A percentile compares a stretch with the other conserved stretches of the same genome.
These are phyloP conservation scores for Phenganax subtilis DNA, from an alignment of 92 coral and sea anemone species.

Conservation along the genomic window DNA sequence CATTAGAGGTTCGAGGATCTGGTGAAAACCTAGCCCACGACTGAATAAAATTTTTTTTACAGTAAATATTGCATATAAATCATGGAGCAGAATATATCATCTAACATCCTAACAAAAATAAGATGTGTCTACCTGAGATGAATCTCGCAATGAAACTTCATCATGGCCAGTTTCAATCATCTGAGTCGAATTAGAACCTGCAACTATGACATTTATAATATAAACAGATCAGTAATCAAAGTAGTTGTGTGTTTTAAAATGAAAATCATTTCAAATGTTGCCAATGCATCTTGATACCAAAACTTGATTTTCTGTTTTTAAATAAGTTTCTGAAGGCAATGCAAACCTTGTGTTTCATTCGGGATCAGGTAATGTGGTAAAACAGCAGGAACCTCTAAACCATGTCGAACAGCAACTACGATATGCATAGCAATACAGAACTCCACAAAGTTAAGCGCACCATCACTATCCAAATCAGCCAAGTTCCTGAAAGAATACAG, in stretches of 20 bases:
- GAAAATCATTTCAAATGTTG: no score
- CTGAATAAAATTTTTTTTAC: not conserved
- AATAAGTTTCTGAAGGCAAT: no score
- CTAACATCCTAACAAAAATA: not conserved
- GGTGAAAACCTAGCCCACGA: constrained; percentile 41
- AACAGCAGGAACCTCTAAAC: constrained; percentile 73
- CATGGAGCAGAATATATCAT: not conserved
- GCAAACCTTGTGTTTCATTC: constrained; percentile 31
- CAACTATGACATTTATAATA: not conserved
- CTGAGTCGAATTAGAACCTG: constrained; percentile 3
- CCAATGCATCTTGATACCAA: no score
- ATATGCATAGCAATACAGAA: constrained; percentile 99
- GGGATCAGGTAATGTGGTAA: constrained; percentile 68
- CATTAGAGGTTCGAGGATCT: constrained; percentile 17
- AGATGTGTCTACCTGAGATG: constrained; percentile 23
- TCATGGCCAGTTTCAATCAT: constrained; percentile 12
- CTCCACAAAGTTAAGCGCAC: constrained; percentile 83
- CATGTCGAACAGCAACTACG: constrained; percentile 93
- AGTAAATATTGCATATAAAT: not conserved
- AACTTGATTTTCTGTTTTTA: constrained; percentile 10
- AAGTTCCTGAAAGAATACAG: constrained; percentile 63
- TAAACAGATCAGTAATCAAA: not conserved
- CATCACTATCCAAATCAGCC: constrained; percentile 86
- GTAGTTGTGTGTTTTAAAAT: not conserved
- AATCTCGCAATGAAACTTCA: constrained; percentile 17